Evolutionary conservation across 2,113 vertebrate genomes (phyloP), one percentile per base, ranked within the genome.

Genomic region (Rana temporaria): DNA sequence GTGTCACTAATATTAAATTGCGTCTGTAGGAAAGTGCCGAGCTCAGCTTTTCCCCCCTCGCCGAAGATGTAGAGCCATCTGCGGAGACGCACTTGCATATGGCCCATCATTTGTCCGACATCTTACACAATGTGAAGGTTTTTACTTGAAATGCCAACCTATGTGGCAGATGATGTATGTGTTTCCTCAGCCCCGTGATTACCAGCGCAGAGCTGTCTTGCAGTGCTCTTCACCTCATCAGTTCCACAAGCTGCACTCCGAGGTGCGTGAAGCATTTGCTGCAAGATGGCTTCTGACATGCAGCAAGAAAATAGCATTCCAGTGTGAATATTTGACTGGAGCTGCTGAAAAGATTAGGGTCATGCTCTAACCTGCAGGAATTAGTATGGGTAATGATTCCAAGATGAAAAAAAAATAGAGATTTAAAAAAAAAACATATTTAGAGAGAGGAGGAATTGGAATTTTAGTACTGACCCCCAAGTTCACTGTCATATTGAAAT

Each of bases 181-280:
- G 97, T 98, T 99, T 97, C 97, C 97, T 96, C 97, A 97, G 96
- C 95, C 95, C 95, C 93, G 97, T 98, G 97, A 99, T 99, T 99
- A 99, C 96, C 95, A 94, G 96, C 95, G 95, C 92, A 91, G 95
- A 93, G 95, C 95, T 92, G 95, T 96, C 91, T 96, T 92, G 95
- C 95, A 91, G 93, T 94, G 95, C 95, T 96, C 95, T 94, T 98
- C 98, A 96, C 97, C 97, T 98, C 97, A 98, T 99, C 98, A 98
- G 98, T 98, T 99, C 97, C 97, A 96, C 94, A 95, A 95, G 95
- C 96, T 96, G 95, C 92, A 92, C 93, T 94, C 93, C 93, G 92
- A 96, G 95, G 95, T 94, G 93, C 91, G 94, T 98, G 97, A 99
- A 94, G 94, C 95, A 98, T 98, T 96, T 93, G 93, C 94, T 89